phyloP scores from a whole-genome alignment of 2,888 invertebrate species.

The Deilephila porcellus region DNA sequence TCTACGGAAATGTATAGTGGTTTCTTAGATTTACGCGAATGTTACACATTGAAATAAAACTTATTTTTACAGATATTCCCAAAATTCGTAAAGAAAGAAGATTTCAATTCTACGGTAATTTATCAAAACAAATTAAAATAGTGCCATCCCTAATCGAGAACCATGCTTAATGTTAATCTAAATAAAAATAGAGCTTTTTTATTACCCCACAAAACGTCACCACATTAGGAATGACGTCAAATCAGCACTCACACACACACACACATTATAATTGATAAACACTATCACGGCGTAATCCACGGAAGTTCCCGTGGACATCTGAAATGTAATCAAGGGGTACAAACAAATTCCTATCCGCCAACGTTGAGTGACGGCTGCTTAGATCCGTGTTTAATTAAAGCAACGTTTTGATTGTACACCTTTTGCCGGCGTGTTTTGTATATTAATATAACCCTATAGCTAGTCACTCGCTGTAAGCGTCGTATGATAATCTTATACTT shows the following conservation, averaged over 20 bases:
- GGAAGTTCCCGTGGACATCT: constrained; percentile 55
- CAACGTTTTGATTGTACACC: constrained; percentile 34
- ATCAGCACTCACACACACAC: no score
- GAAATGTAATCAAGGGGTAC: constrained; percentile 72
- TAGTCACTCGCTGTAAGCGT: neutral
- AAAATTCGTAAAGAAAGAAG: no score
- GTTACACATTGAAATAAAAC: no score
- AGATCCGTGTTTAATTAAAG: constrained; percentile 65
- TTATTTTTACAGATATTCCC: no score
- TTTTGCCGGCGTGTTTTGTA: constrained; percentile 29
- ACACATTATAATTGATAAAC: neutral
- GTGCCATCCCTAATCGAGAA: neutral
- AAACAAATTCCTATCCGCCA: constrained; percentile 59
- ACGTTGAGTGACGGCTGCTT: constrained; percentile 65
- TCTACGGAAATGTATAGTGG: no score
- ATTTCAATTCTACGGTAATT: no score
- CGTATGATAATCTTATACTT: neutral
- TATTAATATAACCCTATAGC: neutral
- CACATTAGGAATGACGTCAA: constrained; percentile 10
- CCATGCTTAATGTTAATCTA: neutral
- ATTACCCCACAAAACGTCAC: neutral
- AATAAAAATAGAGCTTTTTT: neutral
- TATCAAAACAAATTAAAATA: neutral
- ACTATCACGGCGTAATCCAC: constrained; percentile 37
- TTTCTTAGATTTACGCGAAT: no score